A percentile compares a stretch with the other conserved stretches of the same genome.
phyloP scores from a whole-genome alignment of 2,888 invertebrate genomes.

The Platerodrilus igneus region DNA sequence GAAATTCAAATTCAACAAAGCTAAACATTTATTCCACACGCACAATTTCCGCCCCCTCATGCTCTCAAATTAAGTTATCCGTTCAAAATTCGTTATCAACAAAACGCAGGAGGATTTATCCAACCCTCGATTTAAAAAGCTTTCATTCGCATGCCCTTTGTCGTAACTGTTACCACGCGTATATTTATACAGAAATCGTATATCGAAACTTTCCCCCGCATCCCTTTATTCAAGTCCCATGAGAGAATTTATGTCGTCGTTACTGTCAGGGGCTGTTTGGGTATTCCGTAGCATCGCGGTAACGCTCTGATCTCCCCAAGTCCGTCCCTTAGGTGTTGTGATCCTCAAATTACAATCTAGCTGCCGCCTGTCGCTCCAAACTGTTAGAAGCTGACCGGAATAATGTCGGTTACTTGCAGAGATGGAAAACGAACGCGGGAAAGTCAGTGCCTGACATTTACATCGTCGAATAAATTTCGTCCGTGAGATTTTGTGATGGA shows the following conservation, averaged over 20 bases:
- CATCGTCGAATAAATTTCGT: too few relatives aligned
- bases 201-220: conserved; percentile 16
- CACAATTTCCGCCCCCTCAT: too few relatives aligned
- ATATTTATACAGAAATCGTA: conserved; percentile 22
- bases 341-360: conserved; percentile 48
- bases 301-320: conserved; percentile 33
- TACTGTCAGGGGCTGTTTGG: conserved; percentile 48
- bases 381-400: conserved; percentile 43
- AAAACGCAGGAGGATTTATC: conserved; percentile 3
- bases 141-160: conserved; percentile 12
- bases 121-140: conserved; percentile 4
- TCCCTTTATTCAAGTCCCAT: conserved; percentile 31
- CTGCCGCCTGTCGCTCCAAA: conserved; percentile 42
- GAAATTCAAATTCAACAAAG: too few relatives aligned
- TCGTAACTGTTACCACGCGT: conserved; percentile 8
- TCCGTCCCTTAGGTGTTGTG: conserved; percentile 46
- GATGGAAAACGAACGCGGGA: too few relatives aligned
- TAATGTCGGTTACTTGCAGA: conserved; percentile 37
- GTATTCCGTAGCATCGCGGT: conserved; percentile 35
- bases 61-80: too few relatives aligned
- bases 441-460: too few relatives aligned
- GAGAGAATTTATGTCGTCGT: conserved; percentile 49
- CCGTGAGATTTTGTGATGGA: too few relatives aligned
- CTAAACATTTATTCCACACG: too few relatives aligned
- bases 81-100: conserved; percentile 8